Base-by-base conservation (phyloP, 2,797 vertebrate species). In the Ctenopoma multispine region DNA sequence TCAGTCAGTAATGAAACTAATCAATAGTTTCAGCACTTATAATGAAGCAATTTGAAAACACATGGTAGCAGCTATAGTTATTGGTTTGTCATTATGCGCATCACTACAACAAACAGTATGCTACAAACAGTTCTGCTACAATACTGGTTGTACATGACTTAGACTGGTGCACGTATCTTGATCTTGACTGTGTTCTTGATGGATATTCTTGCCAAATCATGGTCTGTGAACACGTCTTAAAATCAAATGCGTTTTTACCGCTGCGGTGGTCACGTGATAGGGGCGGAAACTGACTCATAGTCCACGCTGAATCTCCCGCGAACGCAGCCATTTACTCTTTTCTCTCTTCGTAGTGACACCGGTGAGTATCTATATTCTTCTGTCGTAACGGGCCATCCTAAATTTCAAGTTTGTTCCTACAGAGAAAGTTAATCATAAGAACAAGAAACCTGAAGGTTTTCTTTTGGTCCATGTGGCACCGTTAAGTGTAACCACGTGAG, bases 261-360 rank as follows among this genome's bases (percentile, higher is more conserved):
- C 89, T 84, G 82, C 63, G 63, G 0, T 13, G 55, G 58, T 94
- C 94, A 95, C 94, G 57, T 95, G 94, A 91, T 61, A 72, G 75
- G 92, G 93, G 93, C 94, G 94, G 94, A 95, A 95, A 90, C 92
- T 87, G 92, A 88, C 86, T 90, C 90, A 87, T 83, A 90, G 77
- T 81, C 82, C 92, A 90, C 87, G 90, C 93, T 83, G 93, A 94
- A 86, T 93, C 92, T 92, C 91, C 92, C 93, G 93, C 93, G 92
- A 89, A 90, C 84, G 93, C 91, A 89, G 93, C 94, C 94, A 95
- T 95, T 95, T 94, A 90, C 90, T 94, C 92, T 93, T 92, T 93
- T 81, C 90, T 89, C 88, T 87, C 84, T 67, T 75, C 56, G 84
- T 72, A 75, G 82, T 81, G 83, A 58, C 83, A 90, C 88, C 87